Evolutionary conservation across 2,888 invertebrate species (phyloP).

Genomic region (Sclerodermus sp.): DNA sequence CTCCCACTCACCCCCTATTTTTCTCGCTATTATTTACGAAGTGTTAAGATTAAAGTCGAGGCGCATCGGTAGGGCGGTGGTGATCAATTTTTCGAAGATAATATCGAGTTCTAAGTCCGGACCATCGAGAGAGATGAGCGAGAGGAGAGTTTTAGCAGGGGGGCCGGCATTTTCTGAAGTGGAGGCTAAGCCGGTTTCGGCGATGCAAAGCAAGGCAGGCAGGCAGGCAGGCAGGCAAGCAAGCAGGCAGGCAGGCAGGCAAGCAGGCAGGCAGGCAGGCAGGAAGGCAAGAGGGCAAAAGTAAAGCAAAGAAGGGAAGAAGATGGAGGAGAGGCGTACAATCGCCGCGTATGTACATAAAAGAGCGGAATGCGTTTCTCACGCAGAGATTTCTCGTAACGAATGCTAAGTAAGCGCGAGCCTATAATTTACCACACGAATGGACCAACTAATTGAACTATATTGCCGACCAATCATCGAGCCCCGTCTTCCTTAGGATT

Average conservation of each 20-base stretch:
- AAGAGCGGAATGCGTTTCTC: constrained; percentile 11
- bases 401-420: constrained; percentile 11
- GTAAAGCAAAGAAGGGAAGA: no score
- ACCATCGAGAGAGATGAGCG: no score
- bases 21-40: no score
- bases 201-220: background rate
- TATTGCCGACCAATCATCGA: background rate
- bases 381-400: constrained; percentile 9
- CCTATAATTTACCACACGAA: constrained; percentile 7
- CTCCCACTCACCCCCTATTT: no score
- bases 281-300: background rate
- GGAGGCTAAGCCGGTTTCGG: background rate
- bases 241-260: constrained; percentile 7
- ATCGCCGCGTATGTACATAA: constrained; percentile 1
- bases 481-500: no score
- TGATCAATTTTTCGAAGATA: no score
- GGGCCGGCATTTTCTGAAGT: background rate
- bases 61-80: no score
- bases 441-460: constrained; percentile 1
- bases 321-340: no score
- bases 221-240: background rate
- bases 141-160: background rate
- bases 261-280: constrained; percentile 2
- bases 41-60: no score
- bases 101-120: no score